A percentile compares a stretch with the other conserved stretches of the same genome.
phyloP scores from a whole-genome alignment of 1,140 invertebrate genomes.

The Drosophila funebris region DNA sequence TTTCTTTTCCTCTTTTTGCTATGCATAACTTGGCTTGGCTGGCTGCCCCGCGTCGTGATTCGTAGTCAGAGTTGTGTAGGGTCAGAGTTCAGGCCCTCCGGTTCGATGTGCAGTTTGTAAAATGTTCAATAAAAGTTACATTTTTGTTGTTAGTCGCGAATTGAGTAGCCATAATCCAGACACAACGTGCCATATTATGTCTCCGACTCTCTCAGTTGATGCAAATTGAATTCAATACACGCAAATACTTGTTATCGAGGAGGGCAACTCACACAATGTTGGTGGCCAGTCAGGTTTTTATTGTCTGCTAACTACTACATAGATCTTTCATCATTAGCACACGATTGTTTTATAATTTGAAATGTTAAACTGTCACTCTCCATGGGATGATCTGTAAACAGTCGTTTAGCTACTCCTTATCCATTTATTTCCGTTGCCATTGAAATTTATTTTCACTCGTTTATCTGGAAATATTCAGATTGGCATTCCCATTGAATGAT shows the following conservation, averaged over 20 bases:
- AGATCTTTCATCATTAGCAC: slow-evolving; percentile 67
- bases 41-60: slow-evolving; percentile 43
- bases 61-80: slow-evolving; percentile 58
- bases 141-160: slow-evolving; percentile 49
- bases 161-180: slow-evolving; percentile 37
- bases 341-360: slow-evolving; percentile 61
- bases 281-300: slow-evolving; percentile 34
- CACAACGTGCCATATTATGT: slow-evolving; percentile 56
- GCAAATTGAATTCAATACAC: slow-evolving; percentile 41
- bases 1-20: slow-evolving; percentile 25
- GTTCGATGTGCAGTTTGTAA: slow-evolving; percentile 76
- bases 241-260: slow-evolving; percentile 10
- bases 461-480: slow-evolving; percentile 40
- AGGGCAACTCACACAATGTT: slow-evolving; percentile 3
- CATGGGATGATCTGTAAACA: slow-evolving; percentile 34
- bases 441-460: slow-evolving; percentile 55
- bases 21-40: slow-evolving; percentile 26
- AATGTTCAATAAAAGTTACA: slow-evolving; percentile 77
- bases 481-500: slow-evolving; percentile 60
- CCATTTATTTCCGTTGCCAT: slow-evolving; percentile 29
- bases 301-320: slow-evolving; percentile 23
- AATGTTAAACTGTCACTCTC: slow-evolving; percentile 54
- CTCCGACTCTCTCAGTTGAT: slow-evolving; percentile 31
- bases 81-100: slow-evolving; percentile 72
- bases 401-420: slow-evolving; percentile 19